phyloP scores from a whole-genome alignment of 2,888 invertebrate genomes.

The Oscheius sp. region DNA sequence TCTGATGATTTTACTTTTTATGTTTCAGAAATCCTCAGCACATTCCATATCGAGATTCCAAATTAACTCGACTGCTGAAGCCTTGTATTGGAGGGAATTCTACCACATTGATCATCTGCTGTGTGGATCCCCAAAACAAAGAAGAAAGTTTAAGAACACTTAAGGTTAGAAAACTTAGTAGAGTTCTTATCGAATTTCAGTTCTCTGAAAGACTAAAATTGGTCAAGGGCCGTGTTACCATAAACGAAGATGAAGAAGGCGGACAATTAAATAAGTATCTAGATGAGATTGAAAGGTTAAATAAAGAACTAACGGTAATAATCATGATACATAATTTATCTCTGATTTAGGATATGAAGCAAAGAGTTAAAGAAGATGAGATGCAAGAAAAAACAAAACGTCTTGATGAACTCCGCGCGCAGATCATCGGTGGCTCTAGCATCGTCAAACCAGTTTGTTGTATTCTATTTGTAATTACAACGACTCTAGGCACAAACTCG shows the following conservation, averaged over 20 bases:
- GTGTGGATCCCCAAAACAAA: conserved; percentile 15
- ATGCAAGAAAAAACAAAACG: conserved; percentile 10
- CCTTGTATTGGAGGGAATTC: conserved; percentile 37
- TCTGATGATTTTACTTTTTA: neutral
- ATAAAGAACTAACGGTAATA: neutral
- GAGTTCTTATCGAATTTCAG: too few species aligned
- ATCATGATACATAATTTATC: too few species aligned
- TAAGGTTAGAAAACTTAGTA: too few species aligned
- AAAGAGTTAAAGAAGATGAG: conserved; percentile 12
- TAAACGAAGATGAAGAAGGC: conserved; percentile 28
- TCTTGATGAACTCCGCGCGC: neutral
- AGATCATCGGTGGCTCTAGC: neutral
- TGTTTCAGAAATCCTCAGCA: conserved; percentile 15
- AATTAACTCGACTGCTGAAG: conserved; percentile 34
- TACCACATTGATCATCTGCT: conserved; percentile 33
- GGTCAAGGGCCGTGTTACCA: conserved; percentile 23
- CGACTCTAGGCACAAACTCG: neutral
- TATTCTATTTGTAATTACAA: too few species aligned
- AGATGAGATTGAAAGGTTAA: conserved; percentile 31
- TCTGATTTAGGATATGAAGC: too few species aligned
- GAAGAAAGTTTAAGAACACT: conserved; percentile 32
- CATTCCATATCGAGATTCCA: conserved; percentile 37
- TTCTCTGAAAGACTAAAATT: conserved; percentile 35
- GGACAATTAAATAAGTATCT: conserved; percentile 29
- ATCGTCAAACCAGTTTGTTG: too few species aligned